Conservation (phyloP, 2,113 vertebrate species). For the Marmota flaviventris region DNA sequence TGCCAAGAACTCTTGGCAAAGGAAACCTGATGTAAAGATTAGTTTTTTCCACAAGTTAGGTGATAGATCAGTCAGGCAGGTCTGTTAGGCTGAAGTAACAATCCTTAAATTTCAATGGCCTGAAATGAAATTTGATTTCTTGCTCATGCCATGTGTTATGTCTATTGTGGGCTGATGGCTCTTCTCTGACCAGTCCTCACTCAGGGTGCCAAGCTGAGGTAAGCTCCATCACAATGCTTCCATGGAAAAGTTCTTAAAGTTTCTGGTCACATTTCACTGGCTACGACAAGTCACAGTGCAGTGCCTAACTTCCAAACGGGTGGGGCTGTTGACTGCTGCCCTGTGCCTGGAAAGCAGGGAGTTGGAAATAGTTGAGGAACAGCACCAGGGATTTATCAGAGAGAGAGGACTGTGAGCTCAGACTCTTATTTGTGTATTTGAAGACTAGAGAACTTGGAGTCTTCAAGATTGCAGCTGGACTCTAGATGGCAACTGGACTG, state of each 20-base stretch:
- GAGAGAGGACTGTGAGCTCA: not conserved
- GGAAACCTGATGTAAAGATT: not conserved
- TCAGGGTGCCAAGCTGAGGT: not conserved
- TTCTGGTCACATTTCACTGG: not conserved
- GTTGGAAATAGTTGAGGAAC: not conserved
- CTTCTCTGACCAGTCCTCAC: not conserved
- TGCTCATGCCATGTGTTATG: not conserved
- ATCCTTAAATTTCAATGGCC: not conserved
- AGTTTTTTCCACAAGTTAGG: not conserved
- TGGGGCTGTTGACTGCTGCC: not conserved
- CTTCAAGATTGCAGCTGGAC: not conserved
- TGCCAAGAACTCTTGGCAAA: slow-evolving; percentile 50
- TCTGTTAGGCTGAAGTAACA: not conserved
- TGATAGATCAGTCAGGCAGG: not conserved
- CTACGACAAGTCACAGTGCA: not conserved
- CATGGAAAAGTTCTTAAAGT: not conserved
- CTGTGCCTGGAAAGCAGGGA: not conserved
- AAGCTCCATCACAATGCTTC: not conserved
- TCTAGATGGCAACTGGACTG: not conserved
- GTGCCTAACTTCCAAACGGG: not conserved
- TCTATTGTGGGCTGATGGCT: not conserved
- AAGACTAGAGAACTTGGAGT: not conserved
- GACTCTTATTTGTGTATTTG: not conserved
- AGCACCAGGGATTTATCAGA: not conserved
- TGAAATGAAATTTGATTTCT: not conserved